These are phyloP conservation scores for Protobothrops mucrosquamatus DNA, from an alignment of 2,113 vertebrate species.

Conservation along the genomic window DNA sequence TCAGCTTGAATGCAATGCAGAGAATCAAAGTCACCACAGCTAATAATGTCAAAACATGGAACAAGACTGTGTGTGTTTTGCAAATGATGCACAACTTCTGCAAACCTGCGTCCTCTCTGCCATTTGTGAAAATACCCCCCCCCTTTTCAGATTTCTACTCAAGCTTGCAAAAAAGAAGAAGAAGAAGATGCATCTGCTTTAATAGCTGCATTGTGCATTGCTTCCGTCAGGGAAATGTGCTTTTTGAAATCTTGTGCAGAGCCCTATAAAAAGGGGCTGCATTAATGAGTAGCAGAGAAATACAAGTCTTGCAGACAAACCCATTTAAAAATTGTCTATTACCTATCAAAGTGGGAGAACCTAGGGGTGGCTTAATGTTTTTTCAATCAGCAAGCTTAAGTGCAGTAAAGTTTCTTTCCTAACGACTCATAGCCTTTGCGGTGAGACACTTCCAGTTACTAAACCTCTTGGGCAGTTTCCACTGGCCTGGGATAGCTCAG, in stretches of 20 bases:
- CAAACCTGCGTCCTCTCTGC: not conserved
- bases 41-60: constrained; percentile 32
- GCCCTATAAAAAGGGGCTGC: not conserved
- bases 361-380: not conserved
- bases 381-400: not conserved
- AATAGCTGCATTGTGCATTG: not conserved
- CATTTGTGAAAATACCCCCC: not conserved
- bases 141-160: not conserved
- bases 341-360: not conserved
- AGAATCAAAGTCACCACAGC: constrained; percentile 42
- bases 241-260: not conserved
- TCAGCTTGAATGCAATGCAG: not conserved
- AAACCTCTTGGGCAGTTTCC: not conserved
- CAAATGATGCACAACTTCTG: not conserved
- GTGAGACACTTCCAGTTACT: not conserved
- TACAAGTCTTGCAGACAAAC: not conserved
- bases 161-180: not conserved
- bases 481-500: not conserved
- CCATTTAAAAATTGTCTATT: not conserved
- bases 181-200: not conserved
- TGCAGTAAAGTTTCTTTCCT: not conserved
- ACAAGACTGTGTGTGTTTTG: not conserved
- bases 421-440: not conserved
- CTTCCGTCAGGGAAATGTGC: not conserved
- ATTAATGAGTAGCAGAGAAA: not conserved